Conservation (phyloP, 2,888 invertebrate genomes). For the Drosophila emarginata region DNA sequence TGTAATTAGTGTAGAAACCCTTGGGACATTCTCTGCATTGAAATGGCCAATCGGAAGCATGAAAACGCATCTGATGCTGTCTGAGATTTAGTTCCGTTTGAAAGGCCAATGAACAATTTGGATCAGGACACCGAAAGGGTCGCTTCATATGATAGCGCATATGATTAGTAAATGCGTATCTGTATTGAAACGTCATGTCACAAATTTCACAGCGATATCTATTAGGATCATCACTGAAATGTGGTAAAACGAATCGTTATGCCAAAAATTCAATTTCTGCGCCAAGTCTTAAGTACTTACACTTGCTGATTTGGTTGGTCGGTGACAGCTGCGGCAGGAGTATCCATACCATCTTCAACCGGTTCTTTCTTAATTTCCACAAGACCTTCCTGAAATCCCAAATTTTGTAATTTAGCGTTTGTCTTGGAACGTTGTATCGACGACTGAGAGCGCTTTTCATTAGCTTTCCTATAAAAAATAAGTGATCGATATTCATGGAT, state of each 20-base stretch:
- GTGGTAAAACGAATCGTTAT: neutral
- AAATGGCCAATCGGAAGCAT: slow-evolving; percentile 4
- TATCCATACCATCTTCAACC: neutral
- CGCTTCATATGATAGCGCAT: slow-evolving; percentile 23
- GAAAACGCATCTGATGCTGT: neutral
- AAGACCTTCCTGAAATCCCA: neutral
- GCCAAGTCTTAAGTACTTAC: neutral
- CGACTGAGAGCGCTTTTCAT: neutral
- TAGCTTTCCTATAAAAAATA: neutral
- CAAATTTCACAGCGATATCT: slow-evolving; percentile 23
- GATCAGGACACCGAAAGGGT: neutral
- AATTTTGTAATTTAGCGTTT: neutral
- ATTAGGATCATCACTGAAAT: neutral
- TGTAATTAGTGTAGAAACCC: neutral
- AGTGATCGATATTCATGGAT: too few species aligned
- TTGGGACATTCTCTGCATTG: slow-evolving; percentile 25
- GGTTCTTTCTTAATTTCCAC: neutral
- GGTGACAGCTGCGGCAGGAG: neutral
- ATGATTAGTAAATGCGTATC: slow-evolving; percentile 26
- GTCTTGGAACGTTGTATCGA: neutral
- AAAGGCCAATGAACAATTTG: neutral
- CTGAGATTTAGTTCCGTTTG: slow-evolving; percentile 1
- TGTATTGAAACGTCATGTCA: slow-evolving; percentile 30
- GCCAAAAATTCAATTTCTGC: neutral
- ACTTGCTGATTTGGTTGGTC: neutral